Conservation (phyloP, 2,797 vertebrate genomes). For the Sitta carolinensis region DNA sequence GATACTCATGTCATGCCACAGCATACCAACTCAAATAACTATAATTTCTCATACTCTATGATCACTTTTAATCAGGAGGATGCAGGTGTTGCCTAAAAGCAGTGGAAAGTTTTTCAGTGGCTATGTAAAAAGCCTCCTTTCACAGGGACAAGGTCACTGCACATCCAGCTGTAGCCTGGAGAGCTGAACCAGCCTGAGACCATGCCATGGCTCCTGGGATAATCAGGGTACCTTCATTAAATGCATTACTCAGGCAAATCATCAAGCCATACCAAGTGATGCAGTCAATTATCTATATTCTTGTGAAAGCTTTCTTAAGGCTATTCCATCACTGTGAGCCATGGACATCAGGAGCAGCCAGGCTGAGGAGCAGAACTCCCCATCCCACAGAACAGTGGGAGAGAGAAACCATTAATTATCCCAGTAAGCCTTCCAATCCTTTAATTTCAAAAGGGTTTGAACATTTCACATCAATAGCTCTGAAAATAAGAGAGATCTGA, state of each 20-base stretch:
- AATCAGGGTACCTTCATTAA: conserved; percentile 48
- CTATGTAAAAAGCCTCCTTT: background rate
- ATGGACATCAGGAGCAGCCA: background rate
- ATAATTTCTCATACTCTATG: background rate
- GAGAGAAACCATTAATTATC: background rate
- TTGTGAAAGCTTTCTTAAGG: conserved; percentile 3
- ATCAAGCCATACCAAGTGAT: background rate
- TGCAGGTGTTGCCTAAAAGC: background rate
- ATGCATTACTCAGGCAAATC: conserved; percentile 34
- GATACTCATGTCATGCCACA: background rate
- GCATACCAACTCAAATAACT: background rate
- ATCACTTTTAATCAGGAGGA: background rate
- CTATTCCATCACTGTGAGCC: background rate
- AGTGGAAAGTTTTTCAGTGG: background rate
- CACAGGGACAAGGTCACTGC: background rate
- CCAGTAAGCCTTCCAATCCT: background rate
- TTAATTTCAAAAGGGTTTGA: background rate
- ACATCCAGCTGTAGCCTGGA: background rate
- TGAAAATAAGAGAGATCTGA: background rate
- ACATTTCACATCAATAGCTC: background rate
- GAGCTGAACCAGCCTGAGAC: background rate
- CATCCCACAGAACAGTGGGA: background rate
- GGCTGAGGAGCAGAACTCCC: background rate
- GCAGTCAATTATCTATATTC: background rate
- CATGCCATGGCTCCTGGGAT: background rate